Base-by-base conservation (phyloP, 1,140 invertebrate species). In the Chironomus tepperi region DNA sequence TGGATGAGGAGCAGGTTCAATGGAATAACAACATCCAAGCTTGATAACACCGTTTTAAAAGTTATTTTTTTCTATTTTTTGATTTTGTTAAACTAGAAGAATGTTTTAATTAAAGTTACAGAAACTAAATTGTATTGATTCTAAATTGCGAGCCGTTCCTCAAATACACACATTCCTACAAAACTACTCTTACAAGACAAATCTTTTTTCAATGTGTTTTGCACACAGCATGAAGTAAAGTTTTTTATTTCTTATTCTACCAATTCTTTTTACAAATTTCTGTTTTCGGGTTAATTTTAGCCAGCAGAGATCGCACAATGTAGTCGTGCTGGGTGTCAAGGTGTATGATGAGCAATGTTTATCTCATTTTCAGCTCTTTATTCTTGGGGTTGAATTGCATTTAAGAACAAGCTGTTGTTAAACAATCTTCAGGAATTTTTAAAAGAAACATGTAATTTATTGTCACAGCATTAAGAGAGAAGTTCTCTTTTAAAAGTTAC, bases 271-370 rank as follows among this genome's bases (percentile, higher is more conserved):
- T 5, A 34, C 24, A 34, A 34, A 34, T 34, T 34, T 34, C 5
- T 34, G 24, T 57, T 57, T 15, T 57, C n/a, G 12, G 12, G 12
- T 57, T 57, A 57, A n/a, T 57, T 57, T 57, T 57, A n/a, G 47
- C n/a, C 12, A 57, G 47, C 12, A 57, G 12, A n/a, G n/a, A 57
- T 12, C 47, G 7, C 16, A 70, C n/a, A 19, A 70, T 19, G 7
- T 7, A 19, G 19, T 70, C 65, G 65, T 70, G 65, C 65, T 70
- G 65, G 65, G 65, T 70, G 65, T 70, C 65, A 70, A 70, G 65
- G 65, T 70, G 65, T 70, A 19, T 70, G 65, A 19, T 70, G 65
- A 19, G 65, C 16, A 70, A 19, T 18, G 65, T 8, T 19, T 18
- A 9, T 10, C 9, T 12, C n/a, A 57, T 57, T 57, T n/a, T 12